Base-by-base conservation (phyloP, 2,113 vertebrate genomes). In the Ellobius talpinus region DNA sequence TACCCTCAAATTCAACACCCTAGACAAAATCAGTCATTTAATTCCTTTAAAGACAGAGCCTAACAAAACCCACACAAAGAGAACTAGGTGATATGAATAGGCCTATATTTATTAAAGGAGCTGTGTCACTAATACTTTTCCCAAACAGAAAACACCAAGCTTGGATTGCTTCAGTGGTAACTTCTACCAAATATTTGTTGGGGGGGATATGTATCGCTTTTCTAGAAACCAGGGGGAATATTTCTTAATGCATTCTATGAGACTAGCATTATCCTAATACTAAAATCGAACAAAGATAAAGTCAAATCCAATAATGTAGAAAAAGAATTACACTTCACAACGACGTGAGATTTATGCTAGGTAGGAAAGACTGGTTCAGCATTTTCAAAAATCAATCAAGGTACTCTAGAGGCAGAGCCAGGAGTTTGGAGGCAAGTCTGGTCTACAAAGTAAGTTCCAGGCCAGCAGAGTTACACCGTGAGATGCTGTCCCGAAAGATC, bases 201-300 rank as follows among this genome's bases (percentile, higher is more conserved):
- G 45, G 10, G 31, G 31, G 55, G 13, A 26, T 33, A 77, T 45
- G 61, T 81, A 63, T 1, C 33, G 92, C 10, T 92, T 92, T 66
- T 85, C 36, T 92, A 72, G 63, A 81, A 85, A 50, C 33, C n/a
- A 88, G 70, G 63, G 17, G 26, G 73, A 85, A 45, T 72, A 63
- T n/a, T 85, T 79, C 36, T n/a, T 88, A 78, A 89, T 9, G 50
- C 36, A 72, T 45, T 91, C 33, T 61, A 47, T 87, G 74, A 76
- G 45, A n/a, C n/a, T 58, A 58, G 23, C 45, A 91, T 72, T 91
- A 91, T 63, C 45, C 9, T 74, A 87, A 65, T 45, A 63, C 42
- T 58, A 86, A 96, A 93, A 96, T 42, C n/a, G 61, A 42, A 87
- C 61, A 86, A 79, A 65, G 55, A 84, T 26, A 63, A 42, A 86